phyloP scores from a whole-genome alignment of 2,113 vertebrate genomes.

The Podocnemis expansa region DNA sequence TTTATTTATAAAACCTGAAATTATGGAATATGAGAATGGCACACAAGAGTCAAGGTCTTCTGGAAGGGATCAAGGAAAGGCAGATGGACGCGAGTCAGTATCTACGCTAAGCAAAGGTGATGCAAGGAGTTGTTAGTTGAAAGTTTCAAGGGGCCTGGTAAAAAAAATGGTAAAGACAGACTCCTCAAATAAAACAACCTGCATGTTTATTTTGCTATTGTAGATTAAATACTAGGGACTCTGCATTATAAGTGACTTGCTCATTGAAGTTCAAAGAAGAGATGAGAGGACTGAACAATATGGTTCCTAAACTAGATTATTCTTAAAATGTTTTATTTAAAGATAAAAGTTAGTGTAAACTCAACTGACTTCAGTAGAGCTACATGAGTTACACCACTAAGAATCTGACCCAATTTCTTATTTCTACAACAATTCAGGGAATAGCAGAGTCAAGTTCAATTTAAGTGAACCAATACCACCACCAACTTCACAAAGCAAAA shows the following conservation, averaged over 20 bases:
- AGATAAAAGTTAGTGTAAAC: not conserved
- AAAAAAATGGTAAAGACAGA: not conserved
- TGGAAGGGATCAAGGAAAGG: not conserved
- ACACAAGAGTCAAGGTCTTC: not conserved
- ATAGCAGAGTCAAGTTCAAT: not conserved
- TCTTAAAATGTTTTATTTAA: not conserved
- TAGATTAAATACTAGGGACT: not conserved
- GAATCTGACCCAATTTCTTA: not conserved
- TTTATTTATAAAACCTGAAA: not conserved
- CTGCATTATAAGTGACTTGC: not conserved
- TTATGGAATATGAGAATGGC: not conserved
- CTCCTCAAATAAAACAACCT: not conserved
- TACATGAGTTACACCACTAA: not conserved
- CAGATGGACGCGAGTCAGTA: not conserved
- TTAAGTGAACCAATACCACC: not conserved
- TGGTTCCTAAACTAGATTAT: not conserved
- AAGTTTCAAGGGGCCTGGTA: not conserved
- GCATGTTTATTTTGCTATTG: not conserved
- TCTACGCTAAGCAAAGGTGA: not conserved
- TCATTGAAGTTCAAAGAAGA: accelerated
- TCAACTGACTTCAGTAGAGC: not conserved
- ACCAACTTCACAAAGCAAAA: not conserved
- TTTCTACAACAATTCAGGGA: not conserved
- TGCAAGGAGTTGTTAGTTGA: not conserved
- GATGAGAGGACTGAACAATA: not conserved